Conservation (phyloP, 2,888 invertebrate genomes). For the Biston betularia region DNA sequence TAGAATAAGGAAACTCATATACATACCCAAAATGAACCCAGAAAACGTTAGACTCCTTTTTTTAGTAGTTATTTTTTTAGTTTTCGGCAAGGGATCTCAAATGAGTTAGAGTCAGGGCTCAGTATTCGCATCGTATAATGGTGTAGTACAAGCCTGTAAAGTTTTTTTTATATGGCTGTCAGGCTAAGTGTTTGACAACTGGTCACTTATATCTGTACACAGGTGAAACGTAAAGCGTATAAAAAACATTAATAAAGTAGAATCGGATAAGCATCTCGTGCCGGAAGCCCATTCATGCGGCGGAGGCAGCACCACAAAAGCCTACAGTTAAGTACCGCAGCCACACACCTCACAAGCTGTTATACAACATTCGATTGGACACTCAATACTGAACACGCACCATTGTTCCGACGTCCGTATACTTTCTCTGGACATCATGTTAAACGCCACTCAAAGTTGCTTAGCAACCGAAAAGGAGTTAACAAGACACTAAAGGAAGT, state of each 20-base stretch:
- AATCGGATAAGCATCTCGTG: conserved; percentile 2
- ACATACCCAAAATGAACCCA: no score
- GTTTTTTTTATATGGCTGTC: no score
- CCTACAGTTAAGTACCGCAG: conserved; percentile 16
- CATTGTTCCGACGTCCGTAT: conserved; percentile 29
- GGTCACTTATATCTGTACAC: no score
- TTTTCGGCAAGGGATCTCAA: no score
- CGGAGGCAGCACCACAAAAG: conserved; percentile 4
- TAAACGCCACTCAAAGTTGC: not conserved
- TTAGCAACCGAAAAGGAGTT: not conserved
- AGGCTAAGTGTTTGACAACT: no score
- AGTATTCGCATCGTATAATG: no score
- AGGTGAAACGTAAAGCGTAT: not conserved
- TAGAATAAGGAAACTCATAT: no score
- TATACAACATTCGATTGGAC: conserved; percentile 27
- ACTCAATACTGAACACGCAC: conserved; percentile 26
- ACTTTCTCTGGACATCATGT: conserved; percentile 22
- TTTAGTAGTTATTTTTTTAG: no score
- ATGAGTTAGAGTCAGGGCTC: no score
- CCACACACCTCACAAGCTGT: conserved; percentile 16
- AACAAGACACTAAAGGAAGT: no score
- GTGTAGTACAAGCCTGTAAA: no score
- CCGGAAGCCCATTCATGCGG: conserved; percentile 16
- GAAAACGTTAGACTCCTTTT: no score
- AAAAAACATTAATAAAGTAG: not conserved